Percentiles rank a stretch among this genome's conserved stretches.
phyloP scores from a whole-genome alignment of 2,113 vertebrate species.

The Equus quagga region DNA sequence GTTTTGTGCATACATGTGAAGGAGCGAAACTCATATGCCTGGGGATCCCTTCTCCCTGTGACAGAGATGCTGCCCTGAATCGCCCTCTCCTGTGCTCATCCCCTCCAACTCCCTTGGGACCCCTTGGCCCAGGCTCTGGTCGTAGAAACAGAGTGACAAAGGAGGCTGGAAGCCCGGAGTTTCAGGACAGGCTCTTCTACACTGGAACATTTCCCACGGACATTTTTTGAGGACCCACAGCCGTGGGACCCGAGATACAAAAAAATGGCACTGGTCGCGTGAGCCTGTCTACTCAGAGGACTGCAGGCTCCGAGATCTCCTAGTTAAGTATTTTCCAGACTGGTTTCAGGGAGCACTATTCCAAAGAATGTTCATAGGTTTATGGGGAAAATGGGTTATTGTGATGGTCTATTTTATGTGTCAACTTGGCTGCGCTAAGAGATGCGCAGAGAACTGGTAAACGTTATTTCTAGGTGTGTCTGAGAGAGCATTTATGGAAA shows the following conservation, averaged over 20 bases:
- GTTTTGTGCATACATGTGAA: background rate
- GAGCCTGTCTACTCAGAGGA: background rate
- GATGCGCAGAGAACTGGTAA: background rate
- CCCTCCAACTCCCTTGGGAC: background rate
- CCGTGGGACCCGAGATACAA: background rate
- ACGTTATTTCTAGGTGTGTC: background rate
- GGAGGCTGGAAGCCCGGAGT: background rate
- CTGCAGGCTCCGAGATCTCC: background rate
- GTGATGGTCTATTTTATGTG: background rate
- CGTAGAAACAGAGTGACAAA: background rate
- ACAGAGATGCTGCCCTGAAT: background rate
- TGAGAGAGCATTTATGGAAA: background rate
- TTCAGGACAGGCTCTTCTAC: background rate
- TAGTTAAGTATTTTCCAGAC: background rate
- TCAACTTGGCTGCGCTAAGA: background rate
- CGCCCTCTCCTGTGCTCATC: background rate
- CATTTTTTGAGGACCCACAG: background rate
- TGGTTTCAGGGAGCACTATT: background rate
- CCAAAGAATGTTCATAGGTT: background rate
- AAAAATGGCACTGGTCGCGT: background rate
- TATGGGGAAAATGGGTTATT: background rate
- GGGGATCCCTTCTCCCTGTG: background rate
- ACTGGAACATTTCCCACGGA: background rate
- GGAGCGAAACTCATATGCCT: fast-evolving
- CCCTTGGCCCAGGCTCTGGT: background rate